Evolutionary conservation across 1,140 invertebrate genomes (phyloP).

Genomic region (Brachionus angularis): DNA sequence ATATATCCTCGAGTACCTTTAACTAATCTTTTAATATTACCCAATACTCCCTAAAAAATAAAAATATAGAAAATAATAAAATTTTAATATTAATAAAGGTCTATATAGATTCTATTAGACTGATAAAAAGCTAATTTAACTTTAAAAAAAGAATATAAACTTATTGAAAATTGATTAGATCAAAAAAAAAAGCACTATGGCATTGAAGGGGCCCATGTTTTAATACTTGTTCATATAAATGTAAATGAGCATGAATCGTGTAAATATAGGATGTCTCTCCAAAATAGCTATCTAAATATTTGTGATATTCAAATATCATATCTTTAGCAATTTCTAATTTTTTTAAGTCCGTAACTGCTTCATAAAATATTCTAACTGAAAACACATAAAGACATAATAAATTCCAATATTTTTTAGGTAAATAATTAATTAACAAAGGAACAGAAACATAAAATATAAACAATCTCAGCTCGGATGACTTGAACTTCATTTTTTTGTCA

Average conservation of each 20-base stretch:
- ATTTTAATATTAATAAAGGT: too few relatives aligned
- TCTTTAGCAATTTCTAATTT: neutral
- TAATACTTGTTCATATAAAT: neutral
- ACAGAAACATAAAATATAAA: conserved; percentile 10
- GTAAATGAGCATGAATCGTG: neutral
- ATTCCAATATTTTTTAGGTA: neutral
- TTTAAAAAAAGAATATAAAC: too few relatives aligned
- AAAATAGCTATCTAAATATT: neutral
- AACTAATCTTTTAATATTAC: too few relatives aligned
- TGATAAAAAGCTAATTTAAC: too few relatives aligned
- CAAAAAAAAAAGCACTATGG: conserved; percentile 15
- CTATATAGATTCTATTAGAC: too few relatives aligned
- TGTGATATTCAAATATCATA: neutral
- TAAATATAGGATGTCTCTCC: neutral
- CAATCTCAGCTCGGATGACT: neutral
- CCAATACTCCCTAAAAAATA: too few relatives aligned
- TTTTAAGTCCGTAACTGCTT: neutral
- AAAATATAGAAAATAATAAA: too few relatives aligned
- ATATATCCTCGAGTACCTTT: too few relatives aligned
- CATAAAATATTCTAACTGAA: conserved; percentile 2
- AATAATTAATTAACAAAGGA: conserved; percentile 4
- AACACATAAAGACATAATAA: neutral
- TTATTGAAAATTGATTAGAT: too few relatives aligned
- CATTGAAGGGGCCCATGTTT: neutral
- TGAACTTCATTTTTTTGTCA: neutral